Evolutionary conservation across 1,140 invertebrate species (phyloP), one percentile per base, ranked within the genome.

Genomic region (Lysiphlebus fabarum): DNA sequence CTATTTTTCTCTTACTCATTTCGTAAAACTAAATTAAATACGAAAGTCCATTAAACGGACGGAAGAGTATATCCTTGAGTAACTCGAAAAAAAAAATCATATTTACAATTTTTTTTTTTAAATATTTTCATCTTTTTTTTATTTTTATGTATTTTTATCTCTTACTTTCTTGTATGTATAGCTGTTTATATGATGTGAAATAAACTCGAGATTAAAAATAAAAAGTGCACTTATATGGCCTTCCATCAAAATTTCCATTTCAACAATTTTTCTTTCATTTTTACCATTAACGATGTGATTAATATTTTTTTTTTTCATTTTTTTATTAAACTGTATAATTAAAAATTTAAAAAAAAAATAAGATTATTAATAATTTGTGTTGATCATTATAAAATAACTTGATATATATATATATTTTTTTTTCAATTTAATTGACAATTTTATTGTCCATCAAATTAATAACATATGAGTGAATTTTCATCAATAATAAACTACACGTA

Each of bases 1-100:
- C 2, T 40, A 4, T 4, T 11, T 40, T 7, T 51, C 36, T 34
- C 37, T 36, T 4, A 33, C 6, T 51, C 49, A 51, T 51, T 36
- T 51, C 49, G 38, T 36, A 34, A 26, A 61, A 45, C 17, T 26
- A 56, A 48, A 56, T 57, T 56, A 47, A 53, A 58, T 53, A 45
- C 49, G 48, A n/a, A 47, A 58, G 62, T 60, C 57, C 62, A 66
- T 67, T 62, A 62, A 62, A 64, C 53, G 56, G 58, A 58, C 55
- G 53, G 56, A 54, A 58, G 54, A 63, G 51, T n/a, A 36, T 63
- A 59, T 59, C 56, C 57, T 62, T 48, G 48, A 57, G 57, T 56
- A 53, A 41, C 59, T 56, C 48, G 37, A 38, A 14, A 53, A 62
- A 61, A 57, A 63, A 54, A 60, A 54, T 41, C 40, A 34, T 45